A percentile compares a stretch with the other conserved stretches of the same genome.
Evolutionary conservation across 2,113 vertebrate species (phyloP).

Genomic region (Melospiza georgiana): DNA sequence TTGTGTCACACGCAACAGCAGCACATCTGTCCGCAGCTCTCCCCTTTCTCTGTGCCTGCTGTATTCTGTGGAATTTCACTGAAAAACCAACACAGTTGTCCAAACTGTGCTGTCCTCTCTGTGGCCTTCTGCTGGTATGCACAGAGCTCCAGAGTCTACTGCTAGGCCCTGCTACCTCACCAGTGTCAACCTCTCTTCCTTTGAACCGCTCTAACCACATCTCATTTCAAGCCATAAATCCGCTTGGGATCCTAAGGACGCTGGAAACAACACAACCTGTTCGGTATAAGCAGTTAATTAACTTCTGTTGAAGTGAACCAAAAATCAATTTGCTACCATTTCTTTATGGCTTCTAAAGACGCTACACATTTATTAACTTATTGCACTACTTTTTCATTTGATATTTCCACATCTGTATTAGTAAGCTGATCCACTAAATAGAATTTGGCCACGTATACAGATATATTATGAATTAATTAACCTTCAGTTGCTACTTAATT

Average conservation of each 20-base stretch:
- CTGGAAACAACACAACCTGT: not conserved
- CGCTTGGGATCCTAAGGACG: fast-evolving
- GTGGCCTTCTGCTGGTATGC: not conserved
- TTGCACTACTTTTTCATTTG: slow-evolving; percentile 1
- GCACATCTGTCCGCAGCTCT: not conserved
- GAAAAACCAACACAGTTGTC: not conserved
- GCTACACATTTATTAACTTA: not conserved
- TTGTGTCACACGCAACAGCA: fast-evolving
- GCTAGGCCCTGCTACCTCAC: not conserved
- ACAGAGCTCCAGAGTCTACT: not conserved
- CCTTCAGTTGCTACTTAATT: slow-evolving; percentile 13
- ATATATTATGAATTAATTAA: not conserved
- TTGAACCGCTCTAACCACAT: not conserved
- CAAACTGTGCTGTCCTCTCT: not conserved
- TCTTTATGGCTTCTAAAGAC: not conserved
- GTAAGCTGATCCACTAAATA: not conserved
- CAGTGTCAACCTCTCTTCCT: not conserved
- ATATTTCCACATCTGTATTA: slow-evolving; percentile 3
- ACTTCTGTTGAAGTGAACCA: not conserved
- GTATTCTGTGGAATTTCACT: not conserved
- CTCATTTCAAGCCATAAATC: not conserved
- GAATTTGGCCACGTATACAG: not conserved
- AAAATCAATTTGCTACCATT: not conserved
- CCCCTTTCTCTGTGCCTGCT: fast-evolving
- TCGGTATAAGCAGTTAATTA: not conserved